Conservation (phyloP, 2,113 vertebrate species). For the Indicator maculatus region DNA sequence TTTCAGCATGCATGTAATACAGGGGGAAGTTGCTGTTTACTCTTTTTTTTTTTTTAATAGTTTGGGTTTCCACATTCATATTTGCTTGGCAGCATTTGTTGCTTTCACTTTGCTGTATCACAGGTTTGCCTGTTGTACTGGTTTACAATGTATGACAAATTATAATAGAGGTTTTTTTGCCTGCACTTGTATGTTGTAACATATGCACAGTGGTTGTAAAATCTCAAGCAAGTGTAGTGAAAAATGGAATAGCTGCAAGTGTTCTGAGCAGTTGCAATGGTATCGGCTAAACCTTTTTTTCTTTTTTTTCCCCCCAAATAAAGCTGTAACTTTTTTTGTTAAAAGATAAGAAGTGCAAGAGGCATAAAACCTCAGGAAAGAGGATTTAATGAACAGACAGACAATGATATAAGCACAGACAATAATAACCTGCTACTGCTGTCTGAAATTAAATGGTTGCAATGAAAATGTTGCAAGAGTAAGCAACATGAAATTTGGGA, state of each 20-base stretch:
- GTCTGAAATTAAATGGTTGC: constrained; percentile 64
- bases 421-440: constrained; percentile 34
- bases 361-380: constrained; percentile 3
- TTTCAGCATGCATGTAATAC: not conserved
- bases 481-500: constrained; percentile 59
- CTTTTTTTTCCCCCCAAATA: not conserved
- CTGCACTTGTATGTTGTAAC: constrained; percentile 70
- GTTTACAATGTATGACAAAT: constrained; percentile 73
- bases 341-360: constrained; percentile 49
- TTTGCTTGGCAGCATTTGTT: constrained; percentile 64
- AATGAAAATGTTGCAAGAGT: constrained; percentile 65
- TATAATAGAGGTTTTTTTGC: constrained; percentile 65
- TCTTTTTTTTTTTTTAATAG: not conserved
- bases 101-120: constrained; percentile 68
- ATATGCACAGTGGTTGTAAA: constrained; percentile 71
- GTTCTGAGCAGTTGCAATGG: constrained; percentile 39
- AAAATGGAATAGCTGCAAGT: not conserved
- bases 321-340: constrained; percentile 34
- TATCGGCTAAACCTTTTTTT: constrained; percentile 32
- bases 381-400: not conserved
- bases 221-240: constrained; percentile 31
- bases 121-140: constrained; percentile 76
- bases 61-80: constrained; percentile 59
- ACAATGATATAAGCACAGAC: constrained; percentile 22
- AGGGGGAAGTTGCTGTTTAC: constrained; percentile 46